A percentile compares a stretch with the other conserved stretches of the same genome.
phyloP scores from a whole-genome alignment of 2,888 invertebrate genomes.

The Drosophila neutralis region DNA sequence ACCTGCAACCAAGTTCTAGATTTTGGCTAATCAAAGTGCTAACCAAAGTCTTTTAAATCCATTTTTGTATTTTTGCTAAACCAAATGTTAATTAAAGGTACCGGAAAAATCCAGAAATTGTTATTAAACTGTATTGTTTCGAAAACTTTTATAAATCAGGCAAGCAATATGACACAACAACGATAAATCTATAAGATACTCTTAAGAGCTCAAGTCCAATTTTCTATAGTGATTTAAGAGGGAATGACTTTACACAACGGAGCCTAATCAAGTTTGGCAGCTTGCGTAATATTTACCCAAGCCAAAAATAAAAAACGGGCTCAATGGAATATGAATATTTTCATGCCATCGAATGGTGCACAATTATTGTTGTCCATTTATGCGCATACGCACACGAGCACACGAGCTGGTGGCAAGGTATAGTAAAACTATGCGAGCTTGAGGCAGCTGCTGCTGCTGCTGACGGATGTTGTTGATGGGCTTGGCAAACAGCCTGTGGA shows the following conservation, averaged over 20 bases:
- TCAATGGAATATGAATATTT: slow-evolving; percentile 16
- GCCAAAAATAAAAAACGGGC: not conserved
- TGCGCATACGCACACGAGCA: slow-evolving; percentile 16
- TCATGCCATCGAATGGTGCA: slow-evolving; percentile 23
- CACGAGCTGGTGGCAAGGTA: slow-evolving; percentile 31
- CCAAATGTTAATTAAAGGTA: not conserved
- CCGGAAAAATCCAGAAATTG: not conserved
- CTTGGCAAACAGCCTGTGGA: slow-evolving; percentile 43
- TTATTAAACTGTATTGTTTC: not conserved
- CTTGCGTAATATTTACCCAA: not conserved
- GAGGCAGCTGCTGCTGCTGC: slow-evolving; percentile 19
- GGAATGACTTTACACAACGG: not conserved
- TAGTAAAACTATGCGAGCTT: slow-evolving; percentile 20
- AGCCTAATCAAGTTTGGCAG: not conserved
- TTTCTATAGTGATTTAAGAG: not conserved
- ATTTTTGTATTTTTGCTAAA: not conserved
- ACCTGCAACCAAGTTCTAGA: not conserved
- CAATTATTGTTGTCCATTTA: slow-evolving; percentile 34
- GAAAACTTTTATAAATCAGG: not conserved
- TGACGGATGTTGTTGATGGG: slow-evolving; percentile 54
- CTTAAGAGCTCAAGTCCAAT: not conserved
- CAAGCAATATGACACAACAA: not conserved
- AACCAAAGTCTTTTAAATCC: not conserved
- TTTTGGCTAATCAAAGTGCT: not conserved
- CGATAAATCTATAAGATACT: not conserved